Percentiles rank a stretch among this genome's conserved stretches.
phyloP scores from a whole-genome alignment of 2,888 invertebrate species.

The Rhyacophila evoluta region DNA sequence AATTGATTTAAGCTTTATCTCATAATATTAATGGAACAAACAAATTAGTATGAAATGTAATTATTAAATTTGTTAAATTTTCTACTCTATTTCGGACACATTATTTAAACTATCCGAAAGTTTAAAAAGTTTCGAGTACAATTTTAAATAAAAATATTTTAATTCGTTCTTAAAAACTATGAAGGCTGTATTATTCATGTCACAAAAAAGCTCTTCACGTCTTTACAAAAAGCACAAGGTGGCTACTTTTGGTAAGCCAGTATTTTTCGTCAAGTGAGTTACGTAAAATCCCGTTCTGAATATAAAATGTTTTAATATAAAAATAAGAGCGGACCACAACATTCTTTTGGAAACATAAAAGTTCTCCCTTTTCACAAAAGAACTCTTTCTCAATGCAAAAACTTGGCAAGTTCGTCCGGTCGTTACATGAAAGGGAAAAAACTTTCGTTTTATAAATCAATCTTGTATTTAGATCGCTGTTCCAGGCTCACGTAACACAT shows the following conservation, averaged over 20 bases:
- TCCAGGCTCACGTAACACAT: not conserved
- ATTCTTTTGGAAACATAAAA: not conserved
- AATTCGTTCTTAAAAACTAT: not conserved
- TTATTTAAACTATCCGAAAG: too few species aligned
- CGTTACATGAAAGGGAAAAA: slow-evolving; percentile 29
- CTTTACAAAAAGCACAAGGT: not conserved
- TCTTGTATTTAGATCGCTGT: slow-evolving; percentile 43
- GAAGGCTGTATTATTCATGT: not conserved
- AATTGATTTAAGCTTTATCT: too few species aligned
- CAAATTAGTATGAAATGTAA: too few species aligned
- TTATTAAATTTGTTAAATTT: too few species aligned
- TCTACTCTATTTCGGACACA: too few species aligned
- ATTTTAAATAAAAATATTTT: too few species aligned
- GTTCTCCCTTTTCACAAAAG: slow-evolving; percentile 2
- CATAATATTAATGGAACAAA: too few species aligned
- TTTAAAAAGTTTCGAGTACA: too few species aligned
- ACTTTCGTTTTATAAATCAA: slow-evolving; percentile 51
- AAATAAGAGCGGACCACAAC: slow-evolving; percentile 21
- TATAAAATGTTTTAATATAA: slow-evolving; percentile 24
- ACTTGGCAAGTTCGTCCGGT: not conserved
- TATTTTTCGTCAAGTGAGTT: slow-evolving; percentile 4
- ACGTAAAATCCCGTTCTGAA: not conserved
- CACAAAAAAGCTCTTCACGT: slow-evolving; percentile 6
- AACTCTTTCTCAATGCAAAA: slow-evolving; percentile 17
- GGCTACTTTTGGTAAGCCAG: not conserved